phyloP scores from a whole-genome alignment of 2,113 vertebrate genomes.

The Glaucomys volans region DNA sequence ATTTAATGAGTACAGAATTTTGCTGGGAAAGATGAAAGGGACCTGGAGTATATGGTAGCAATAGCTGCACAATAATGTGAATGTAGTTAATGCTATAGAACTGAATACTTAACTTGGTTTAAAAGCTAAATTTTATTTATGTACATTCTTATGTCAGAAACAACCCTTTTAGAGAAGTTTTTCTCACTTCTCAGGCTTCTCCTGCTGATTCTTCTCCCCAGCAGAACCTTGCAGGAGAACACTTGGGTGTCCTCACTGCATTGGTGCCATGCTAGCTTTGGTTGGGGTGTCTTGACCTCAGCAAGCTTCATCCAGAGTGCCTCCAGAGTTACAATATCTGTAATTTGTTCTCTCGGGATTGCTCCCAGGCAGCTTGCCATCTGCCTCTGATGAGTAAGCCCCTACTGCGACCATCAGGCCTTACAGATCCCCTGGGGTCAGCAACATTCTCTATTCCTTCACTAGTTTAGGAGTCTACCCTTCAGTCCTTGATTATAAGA shows the following conservation, averaged over 20 bases:
- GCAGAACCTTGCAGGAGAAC: not conserved
- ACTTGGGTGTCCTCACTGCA: not conserved
- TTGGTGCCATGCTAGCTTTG: not conserved
- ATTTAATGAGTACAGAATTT: not conserved
- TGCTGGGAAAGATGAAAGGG: not conserved
- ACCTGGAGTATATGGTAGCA: not conserved
- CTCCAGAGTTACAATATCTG: not conserved
- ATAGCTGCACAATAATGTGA: not conserved
- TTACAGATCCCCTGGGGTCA: not conserved
- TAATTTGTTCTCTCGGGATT: not conserved
- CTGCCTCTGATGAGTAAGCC: not conserved
- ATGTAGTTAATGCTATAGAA: not conserved
- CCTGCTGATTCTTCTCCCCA: not conserved
- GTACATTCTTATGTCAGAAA: not conserved
- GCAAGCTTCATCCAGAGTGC: not conserved
- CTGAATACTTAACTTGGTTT: not conserved
- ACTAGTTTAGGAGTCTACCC: not conserved
- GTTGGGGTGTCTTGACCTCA: not conserved
- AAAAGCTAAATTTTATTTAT: not conserved
- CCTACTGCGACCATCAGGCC: not conserved
- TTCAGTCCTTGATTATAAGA: not conserved
- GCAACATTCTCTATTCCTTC: not conserved
- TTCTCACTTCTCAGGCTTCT: not conserved
- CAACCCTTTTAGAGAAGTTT: not conserved
- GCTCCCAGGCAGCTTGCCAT: not conserved